These are phyloP conservation scores for Wasmannia auropunctata DNA, from an alignment of 1,140 invertebrate genomes.

Conservation along the genomic window DNA sequence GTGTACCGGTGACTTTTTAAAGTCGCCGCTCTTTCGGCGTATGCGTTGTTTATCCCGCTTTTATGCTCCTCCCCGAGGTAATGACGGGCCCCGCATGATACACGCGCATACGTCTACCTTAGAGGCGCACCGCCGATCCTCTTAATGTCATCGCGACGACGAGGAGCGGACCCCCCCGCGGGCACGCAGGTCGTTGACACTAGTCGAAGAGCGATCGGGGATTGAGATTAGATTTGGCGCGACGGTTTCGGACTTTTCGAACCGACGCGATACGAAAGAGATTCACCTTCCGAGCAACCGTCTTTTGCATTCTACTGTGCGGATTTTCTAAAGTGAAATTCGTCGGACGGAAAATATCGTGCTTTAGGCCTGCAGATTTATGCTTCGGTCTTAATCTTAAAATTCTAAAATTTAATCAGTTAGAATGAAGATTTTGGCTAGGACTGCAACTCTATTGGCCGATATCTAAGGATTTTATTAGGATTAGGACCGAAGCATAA, in stretches of 20 bases:
- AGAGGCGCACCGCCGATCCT: conserved; percentile 32
- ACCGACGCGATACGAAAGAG: not conserved
- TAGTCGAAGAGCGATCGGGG: not conserved
- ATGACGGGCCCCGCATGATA: not conserved
- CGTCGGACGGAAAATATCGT: not conserved
- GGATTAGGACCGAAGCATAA: no score
- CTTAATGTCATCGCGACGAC: conserved; percentile 39
- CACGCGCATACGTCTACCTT: conserved; percentile 6
- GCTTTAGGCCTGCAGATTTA: no score
- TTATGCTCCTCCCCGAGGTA: conserved; percentile 19
- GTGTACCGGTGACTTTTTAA: conserved; percentile 30
- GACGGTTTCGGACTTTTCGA: conserved; percentile 28
- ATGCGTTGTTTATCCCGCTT: conserved; percentile 14
- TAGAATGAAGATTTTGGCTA: no score
- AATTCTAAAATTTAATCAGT: no score
- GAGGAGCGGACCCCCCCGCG: not conserved
- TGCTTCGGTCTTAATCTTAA: no score
- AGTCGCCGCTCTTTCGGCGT: conserved; percentile 28
- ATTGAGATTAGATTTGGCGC: conserved; percentile 30
- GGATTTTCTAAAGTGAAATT: not conserved
- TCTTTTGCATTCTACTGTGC: not conserved
- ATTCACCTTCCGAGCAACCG: not conserved
- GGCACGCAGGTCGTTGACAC: conserved; percentile 40
- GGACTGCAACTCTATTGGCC: no score
- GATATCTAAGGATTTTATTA: no score